A percentile compares a stretch with the other conserved stretches of the same genome.
Evolutionary conservation across 2,113 vertebrate genomes (phyloP).

Genomic region (Corapipo altera): DNA sequence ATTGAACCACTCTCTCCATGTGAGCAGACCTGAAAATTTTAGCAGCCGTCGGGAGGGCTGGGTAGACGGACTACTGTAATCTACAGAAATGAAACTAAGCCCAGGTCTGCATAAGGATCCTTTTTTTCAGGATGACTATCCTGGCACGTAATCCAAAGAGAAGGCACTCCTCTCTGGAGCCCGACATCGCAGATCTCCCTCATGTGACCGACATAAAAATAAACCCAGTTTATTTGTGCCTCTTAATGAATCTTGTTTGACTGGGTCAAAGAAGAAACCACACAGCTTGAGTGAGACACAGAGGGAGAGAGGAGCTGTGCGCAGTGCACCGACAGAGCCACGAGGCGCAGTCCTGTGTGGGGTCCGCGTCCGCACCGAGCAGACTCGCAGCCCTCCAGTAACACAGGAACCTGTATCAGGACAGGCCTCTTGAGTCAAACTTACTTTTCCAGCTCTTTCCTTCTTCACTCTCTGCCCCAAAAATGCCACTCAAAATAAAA

Average conservation of each 20-base stretch:
- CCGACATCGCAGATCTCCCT: neutral
- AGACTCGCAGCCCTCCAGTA: neutral
- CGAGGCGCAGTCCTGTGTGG: accelerated
- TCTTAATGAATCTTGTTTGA: neutral
- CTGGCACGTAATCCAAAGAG: neutral
- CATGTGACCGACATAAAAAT: neutral
- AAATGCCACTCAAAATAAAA: constrained; percentile 29
- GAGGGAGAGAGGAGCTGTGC: accelerated
- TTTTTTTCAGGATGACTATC: neutral
- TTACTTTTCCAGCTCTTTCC: neutral
- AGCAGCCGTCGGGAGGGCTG: neutral
- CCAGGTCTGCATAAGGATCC: neutral
- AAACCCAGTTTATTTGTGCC: neutral
- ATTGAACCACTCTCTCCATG: neutral
- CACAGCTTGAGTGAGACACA: neutral
- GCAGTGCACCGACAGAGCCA: accelerated
- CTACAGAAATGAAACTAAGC: neutral
- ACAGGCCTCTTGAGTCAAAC: accelerated
- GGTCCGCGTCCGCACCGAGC: neutral
- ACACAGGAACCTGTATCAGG: neutral
- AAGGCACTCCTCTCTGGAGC: neutral
- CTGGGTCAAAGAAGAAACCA: neutral
- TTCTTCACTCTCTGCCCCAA: neutral
- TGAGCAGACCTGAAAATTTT: neutral
- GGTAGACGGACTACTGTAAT: neutral